Base-by-base conservation (phyloP, 2,797 vertebrate species). In the Tapera naevia region DNA sequence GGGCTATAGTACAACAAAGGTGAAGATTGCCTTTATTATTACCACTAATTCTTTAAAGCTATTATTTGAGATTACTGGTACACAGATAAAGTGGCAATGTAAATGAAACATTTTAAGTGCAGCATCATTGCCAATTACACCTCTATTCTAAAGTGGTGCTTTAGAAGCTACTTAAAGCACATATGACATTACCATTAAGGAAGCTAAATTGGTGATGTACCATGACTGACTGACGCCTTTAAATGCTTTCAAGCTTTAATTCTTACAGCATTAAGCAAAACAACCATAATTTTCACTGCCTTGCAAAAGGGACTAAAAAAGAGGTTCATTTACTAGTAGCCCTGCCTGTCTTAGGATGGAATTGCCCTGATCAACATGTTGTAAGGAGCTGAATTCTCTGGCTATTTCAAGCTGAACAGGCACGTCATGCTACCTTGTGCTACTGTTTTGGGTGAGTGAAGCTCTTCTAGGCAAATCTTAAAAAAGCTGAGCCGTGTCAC, bases 71-170 rank as follows among this genome's bases (percentile, higher is more conserved):
- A 79, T 76, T 82, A 80, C 19, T 21, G 14, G 22, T 45, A 70
- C n/a, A 64, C 32, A 71, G 74, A 82, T 58, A 64, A 76, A 69
- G 24, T n/a, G 45, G 41, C 53, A 83, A 57, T 5, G 45, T 24
- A 94, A 88, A 82, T 51, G 21, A 85, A 95, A 85, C 39, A 17
- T 82, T 91, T 76, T 41, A 87, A 48, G 48, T 37, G 35, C 57
- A 76, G n/a, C 79, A 73, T 32, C 53, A 62, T 22, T 73, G 45
- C n/a, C 71, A 86, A 50, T 76, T 78, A 76, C 0, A 51, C 23
- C 70, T 27, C 56, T 54, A 25, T 19, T 73, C 35, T 74, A 41
- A 93, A 80, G 35, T 0, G 1, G 33, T 46, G 56, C 60, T 80
- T 89, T 5, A 82, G 48, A 73, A 86, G 28, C 23, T 83, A 45